A percentile compares a stretch with the other conserved stretches of the same genome.
phyloP scores from a whole-genome alignment of 2,888 invertebrate species.

The Drosophila koepferae region DNA sequence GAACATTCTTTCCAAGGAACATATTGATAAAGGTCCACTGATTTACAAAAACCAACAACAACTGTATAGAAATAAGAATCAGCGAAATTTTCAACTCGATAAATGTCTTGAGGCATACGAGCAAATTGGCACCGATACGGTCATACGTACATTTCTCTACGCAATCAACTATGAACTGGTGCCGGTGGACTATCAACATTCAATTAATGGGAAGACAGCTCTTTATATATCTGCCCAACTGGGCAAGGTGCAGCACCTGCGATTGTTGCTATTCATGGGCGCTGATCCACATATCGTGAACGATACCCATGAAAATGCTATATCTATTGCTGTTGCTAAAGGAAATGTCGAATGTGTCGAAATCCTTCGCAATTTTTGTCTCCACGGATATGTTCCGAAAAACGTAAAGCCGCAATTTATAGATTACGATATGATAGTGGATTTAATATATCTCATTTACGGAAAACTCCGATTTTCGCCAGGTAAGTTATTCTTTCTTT shows the following conservation, averaged over 20 bases:
- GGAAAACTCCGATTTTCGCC: conserved; percentile 28
- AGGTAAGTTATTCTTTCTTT: conserved; percentile 48
- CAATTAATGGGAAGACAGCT: conserved; percentile 62
- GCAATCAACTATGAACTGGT: conserved; percentile 56
- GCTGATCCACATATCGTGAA: conserved; percentile 62
- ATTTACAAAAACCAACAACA: conserved; percentile 44
- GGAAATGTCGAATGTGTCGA: conserved; percentile 56
- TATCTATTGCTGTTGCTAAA: conserved; percentile 35
- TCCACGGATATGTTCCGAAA: conserved; percentile 33
- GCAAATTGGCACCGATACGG: conserved; percentile 50
- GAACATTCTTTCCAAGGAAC: conserved; percentile 25
- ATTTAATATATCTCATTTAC: conserved; percentile 56
- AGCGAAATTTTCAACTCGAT: conserved; percentile 52
- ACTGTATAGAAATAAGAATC: conserved; percentile 31
- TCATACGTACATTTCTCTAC: conserved; percentile 59
- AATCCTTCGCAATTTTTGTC: conserved; percentile 46
- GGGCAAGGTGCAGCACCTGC: conserved; percentile 53
- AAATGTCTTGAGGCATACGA: conserved; percentile 63
- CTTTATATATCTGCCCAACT: conserved; percentile 53
- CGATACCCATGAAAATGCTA: conserved; percentile 47
- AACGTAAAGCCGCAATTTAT: conserved; percentile 53
- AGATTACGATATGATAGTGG: conserved; percentile 55
- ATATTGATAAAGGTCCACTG: conserved; percentile 34
- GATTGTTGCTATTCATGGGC: conserved; percentile 59
- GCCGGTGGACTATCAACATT: conserved; percentile 65